Evolutionary conservation across 2,113 vertebrate species (phyloP).

Genomic region (Macaca nemestrina): DNA sequence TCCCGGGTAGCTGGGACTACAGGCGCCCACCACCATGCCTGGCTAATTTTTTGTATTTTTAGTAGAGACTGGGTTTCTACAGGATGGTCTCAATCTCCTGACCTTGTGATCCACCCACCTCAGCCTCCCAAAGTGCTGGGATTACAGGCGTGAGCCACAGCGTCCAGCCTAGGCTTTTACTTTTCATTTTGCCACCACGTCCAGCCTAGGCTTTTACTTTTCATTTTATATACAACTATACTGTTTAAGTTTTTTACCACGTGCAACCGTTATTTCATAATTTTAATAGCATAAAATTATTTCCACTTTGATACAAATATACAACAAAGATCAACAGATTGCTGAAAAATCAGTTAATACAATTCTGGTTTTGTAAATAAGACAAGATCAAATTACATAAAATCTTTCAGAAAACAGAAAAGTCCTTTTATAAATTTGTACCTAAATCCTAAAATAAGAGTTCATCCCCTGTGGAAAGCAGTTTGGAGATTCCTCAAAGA

Average conservation of each 20-base stretch:
- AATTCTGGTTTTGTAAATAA: slow-evolving; percentile 26
- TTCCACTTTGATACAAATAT: background rate
- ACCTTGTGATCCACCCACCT: too few relatives aligned
- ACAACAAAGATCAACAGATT: background rate
- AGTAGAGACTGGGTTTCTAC: too few relatives aligned
- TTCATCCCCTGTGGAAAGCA: too few relatives aligned
- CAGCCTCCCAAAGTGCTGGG: too few relatives aligned
- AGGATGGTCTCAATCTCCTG: too few relatives aligned
- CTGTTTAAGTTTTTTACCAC: background rate
- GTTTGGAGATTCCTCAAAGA: too few relatives aligned
- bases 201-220: background rate
- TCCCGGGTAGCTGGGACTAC: too few relatives aligned
- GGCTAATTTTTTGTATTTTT: too few relatives aligned
- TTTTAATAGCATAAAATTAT: slow-evolving; percentile 36
- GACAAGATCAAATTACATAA: background rate
- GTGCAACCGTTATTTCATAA: background rate
- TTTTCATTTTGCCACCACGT: background rate
- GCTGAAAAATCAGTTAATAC: slow-evolving; percentile 22
- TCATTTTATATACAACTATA: background rate
- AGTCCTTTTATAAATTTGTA: background rate
- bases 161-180: background rate
- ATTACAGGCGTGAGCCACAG: too few relatives aligned
- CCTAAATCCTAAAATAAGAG: slow-evolving; percentile 3
- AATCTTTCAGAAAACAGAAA: slow-evolving; percentile 19
- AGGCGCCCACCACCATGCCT: too few relatives aligned